Base-by-base conservation (phyloP, 1,140 invertebrate species). In the Steinernema khuongi region DNA sequence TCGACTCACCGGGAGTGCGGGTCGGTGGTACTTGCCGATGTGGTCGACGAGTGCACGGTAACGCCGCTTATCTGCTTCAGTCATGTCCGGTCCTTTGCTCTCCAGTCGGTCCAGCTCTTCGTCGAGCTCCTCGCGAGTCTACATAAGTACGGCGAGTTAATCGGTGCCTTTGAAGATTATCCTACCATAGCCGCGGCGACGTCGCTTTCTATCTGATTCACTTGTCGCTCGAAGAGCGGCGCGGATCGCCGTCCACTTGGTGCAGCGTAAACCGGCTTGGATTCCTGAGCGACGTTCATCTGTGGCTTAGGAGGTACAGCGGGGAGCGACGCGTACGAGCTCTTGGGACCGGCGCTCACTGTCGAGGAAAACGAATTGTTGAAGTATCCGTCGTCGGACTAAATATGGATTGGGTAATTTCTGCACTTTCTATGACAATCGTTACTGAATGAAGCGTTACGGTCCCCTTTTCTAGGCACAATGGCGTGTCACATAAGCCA, bases 81-180 rank as follows among this genome's bases (percentile, higher is more conserved):
- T 77, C 74, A 77, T 75, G 29, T 78, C 69, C 14, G 66, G 68
- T 31, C 72, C 72, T 41, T 77, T 77, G 22, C 70, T 36, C 28
- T 77, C 76, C 1, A 77, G 70, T 28, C 76, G 41, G 41, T 75
- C 75, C 11, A 77, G 29, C 36, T 77, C 76, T 11, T 77, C 76
- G n/a, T 77, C 70, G 33, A 77, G 70, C 32, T 71, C 69, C 31
- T 77, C 74, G 28, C 50, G 73, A 1, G 74, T 31, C 74, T 74
- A 44, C 75, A 74, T 60, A 60, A 60, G 7, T 17, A 22, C 11
- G 50, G 14, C 22, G 26, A 41, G 36, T n/a, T n/a, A n/a, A n/a
- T n/a, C n/a, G n/a, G n/a, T n/a, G n/a, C n/a, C n/a, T n/a, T n/a
- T n/a, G n/a, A n/a, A n/a, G n/a, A n/a, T n/a, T n/a, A n/a, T n/a